Base-by-base conservation (phyloP, 2,113 vertebrate genomes). In the Ahaetulla prasina region DNA sequence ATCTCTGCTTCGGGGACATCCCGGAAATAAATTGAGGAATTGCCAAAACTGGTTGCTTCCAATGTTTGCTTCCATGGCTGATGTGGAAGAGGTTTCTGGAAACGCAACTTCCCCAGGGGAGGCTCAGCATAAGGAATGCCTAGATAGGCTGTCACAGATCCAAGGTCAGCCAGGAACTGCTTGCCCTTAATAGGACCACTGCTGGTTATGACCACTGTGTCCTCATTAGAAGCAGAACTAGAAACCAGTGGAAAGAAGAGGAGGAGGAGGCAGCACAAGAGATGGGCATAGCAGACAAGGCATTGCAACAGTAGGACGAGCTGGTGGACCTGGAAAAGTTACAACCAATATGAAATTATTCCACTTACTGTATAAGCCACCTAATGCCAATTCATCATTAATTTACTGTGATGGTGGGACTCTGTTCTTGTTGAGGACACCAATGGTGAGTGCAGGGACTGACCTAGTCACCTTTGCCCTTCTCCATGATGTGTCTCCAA, bases 151-250 rank as follows among this genome's bases (percentile, higher is more conserved):
- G 54, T 55, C 54, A 55, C 54, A 55, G 54, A 55, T 55, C 54
- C 54, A 55, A 7, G 5, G 20, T 7, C 54, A 55, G 54, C 6
- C 22, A 23, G 54, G 54, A 55, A 93, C 87, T 90, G 90, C 80
- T 80, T 95, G 57, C 98, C 98, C 94, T 93, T 93, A 45, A 98
- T 93, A 87, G 95, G 96, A 0, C 98, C 98, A 87, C 95, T 85
- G 10, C 10, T 95, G 0, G 97, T 98, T n/a, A 54, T 91, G 88
- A 98, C 91, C 20, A 96, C 14, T 18, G 97, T 93, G 27, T 97
- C 95, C 54, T 96, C 95, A 52, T 92, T 87, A 30, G 89, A 20
- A 1, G 60, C 50, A n/a, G 43, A 80, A 53, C 8, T 50, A 53
- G 68, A 85, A 25, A 3, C 10, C 8, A n/a, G 2, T 11, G 68